These are phyloP conservation scores for Patagioenas fasciata DNA, from an alignment of 2,113 vertebrate species.

Conservation along the genomic window DNA sequence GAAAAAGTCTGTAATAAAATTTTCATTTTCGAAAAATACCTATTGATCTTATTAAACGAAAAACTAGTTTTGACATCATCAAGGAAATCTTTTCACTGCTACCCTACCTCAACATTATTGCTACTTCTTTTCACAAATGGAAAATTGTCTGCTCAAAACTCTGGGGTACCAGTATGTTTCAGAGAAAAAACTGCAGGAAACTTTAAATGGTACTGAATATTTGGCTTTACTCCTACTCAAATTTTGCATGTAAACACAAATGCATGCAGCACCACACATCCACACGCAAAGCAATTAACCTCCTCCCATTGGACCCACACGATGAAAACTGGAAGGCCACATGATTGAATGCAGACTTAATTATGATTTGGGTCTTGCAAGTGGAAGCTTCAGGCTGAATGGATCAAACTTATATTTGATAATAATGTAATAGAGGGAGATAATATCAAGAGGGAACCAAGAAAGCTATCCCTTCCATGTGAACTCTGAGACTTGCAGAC, in stretches of 20 bases:
- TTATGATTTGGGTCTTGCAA: neutral
- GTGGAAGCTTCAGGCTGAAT: neutral
- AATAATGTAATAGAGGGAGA: neutral
- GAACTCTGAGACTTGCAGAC: neutral
- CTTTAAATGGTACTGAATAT: neutral
- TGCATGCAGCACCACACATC: neutral
- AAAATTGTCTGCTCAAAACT: neutral
- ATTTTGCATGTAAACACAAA: neutral
- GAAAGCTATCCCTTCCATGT: neutral
- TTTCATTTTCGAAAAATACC: neutral
- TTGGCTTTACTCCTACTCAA: neutral
- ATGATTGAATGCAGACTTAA: neutral
- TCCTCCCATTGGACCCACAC: neutral
- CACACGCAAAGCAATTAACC: neutral
- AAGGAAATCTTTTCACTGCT: neutral
- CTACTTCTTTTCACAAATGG: neutral
- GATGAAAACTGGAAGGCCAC: neutral
- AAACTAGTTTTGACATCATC: neutral
- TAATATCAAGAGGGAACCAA: neutral
- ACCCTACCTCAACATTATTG: neutral
- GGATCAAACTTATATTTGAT: neutral
- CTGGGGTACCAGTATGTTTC: fast-evolving
- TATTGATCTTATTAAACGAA: neutral
- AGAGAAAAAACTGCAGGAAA: neutral
- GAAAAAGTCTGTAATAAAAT: neutral